Percentiles rank a stretch among this genome's conserved stretches.
Conservation (phyloP, 2,113 vertebrate genomes). For the Otocyon megalotis region DNA sequence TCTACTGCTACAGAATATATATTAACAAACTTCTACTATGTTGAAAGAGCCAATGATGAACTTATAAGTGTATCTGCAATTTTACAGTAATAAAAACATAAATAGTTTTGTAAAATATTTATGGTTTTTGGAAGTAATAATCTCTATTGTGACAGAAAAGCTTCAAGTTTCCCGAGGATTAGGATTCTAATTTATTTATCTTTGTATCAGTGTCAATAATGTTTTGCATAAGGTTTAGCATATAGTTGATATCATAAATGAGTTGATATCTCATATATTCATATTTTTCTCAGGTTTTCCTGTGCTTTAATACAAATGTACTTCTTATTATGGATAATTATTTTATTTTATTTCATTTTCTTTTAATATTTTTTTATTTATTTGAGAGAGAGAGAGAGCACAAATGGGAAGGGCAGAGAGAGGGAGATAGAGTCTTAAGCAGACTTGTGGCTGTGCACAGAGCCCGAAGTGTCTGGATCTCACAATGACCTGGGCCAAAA, state of each 20-base stretch:
- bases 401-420: not conserved
- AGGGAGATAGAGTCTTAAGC: not conserved
- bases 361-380: not conserved
- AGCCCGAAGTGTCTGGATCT: not conserved
- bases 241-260: not conserved
- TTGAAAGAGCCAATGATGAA: not conserved
- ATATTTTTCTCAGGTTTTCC: not conserved
- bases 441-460: not conserved
- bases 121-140: not conserved
- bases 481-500: not conserved
- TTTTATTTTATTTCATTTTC: not conserved
- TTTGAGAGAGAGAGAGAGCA: not conserved
- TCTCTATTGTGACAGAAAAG: not conserved
- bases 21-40: not conserved
- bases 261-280: not conserved
- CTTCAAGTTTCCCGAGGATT: not conserved
- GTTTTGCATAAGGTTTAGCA: not conserved
- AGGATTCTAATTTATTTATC: constrained; percentile 3
- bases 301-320: not conserved
- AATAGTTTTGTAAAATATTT: not conserved
- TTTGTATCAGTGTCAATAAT: not conserved
- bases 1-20: not conserved
- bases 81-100: not conserved
- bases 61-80: not conserved
- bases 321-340: not conserved